Evolutionary conservation across 2,888 invertebrate genomes (phyloP).

Genomic region (Melanargia galathea): DNA sequence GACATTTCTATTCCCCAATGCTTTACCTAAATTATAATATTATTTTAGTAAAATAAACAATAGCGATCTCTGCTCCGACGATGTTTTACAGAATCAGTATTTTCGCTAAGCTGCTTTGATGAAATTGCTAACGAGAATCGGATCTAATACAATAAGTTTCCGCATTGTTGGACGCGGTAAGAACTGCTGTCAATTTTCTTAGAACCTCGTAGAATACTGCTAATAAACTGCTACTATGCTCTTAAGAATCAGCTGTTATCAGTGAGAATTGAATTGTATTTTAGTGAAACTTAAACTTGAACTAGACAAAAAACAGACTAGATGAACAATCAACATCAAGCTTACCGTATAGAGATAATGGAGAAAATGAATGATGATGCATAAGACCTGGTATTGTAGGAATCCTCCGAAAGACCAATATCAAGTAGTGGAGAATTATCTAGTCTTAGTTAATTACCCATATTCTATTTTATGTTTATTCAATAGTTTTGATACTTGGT

Average conservation of each 20-base stretch:
- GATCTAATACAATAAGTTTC: conserved; percentile 29
- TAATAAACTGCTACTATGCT: conserved; percentile 9
- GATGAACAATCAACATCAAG: too few relatives aligned
- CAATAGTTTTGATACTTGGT: too few relatives aligned
- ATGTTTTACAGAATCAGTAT: conserved; percentile 16
- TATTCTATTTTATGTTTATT: too few relatives aligned
- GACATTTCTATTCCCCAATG: conserved; percentile 12
- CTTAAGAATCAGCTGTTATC: neutral
- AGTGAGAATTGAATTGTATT: neutral
- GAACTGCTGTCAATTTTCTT: conserved; percentile 17
- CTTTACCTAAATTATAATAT: neutral
- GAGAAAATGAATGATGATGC: too few relatives aligned
- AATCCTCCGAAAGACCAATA: too few relatives aligned
- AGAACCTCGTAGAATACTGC: conserved; percentile 11
- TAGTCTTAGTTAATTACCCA: too few relatives aligned
- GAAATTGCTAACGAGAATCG: conserved; percentile 28
- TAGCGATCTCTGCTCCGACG: conserved; percentile 7
- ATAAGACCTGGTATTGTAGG: too few relatives aligned
- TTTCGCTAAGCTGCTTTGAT: conserved; percentile 25
- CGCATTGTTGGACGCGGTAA: conserved; percentile 30
- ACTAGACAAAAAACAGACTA: too few relatives aligned
- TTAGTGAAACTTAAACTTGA: too few relatives aligned
- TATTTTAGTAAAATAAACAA: conserved; percentile 21
- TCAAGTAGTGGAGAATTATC: too few relatives aligned
- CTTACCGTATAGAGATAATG: too few relatives aligned